Evolutionary conservation across 2,113 vertebrate species (phyloP), one percentile per base, ranked within the genome.

Genomic region (Charina bottae): DNA sequence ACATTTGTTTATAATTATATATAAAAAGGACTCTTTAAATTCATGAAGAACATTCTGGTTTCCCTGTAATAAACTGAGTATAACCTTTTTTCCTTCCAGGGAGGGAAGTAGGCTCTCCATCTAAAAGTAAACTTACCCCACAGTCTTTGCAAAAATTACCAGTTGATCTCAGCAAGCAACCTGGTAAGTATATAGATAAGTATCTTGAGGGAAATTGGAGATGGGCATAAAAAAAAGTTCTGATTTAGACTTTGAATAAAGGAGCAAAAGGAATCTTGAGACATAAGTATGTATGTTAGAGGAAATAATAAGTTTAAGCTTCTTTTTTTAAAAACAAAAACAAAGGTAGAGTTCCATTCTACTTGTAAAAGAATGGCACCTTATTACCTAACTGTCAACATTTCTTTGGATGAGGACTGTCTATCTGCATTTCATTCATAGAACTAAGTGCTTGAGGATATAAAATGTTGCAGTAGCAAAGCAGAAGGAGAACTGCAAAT

Each of bases 1-100:
- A 37, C 15, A 78, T 37, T 78, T 37, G 2, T 21, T 78, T 78
- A 78, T 37, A 78, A 72, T 7, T 72, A 78, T 78, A 19, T 37
- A 78, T 78, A 78, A 15, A 78, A 9, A 78, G 8, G 6, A 78
- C 3, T 3, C 17, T 78, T 78, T 78, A 78, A 78, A 78, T 78
- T 78, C 2, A 78, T 78, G 17, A 37, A 37, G 15, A 78, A 78
- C 8, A 2, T 37, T 37, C 37, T 78, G 68, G 15, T 78, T 17
- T 78, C 68, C 2, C n/a, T 78, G 15, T 1, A 19, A 78, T 78
- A 78, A 37, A 1, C 53, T 92, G 83, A 85, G 13, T 84, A 21
- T 85, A 78, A 91, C 58, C 26, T 21, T 49, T 89, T 60, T 60
- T 89, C 19, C 37, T 93, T 93, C 46, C 83, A 93, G 93, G 21